phyloP scores from a whole-genome alignment of 2,888 invertebrate species.

The Anoncus sp. region DNA sequence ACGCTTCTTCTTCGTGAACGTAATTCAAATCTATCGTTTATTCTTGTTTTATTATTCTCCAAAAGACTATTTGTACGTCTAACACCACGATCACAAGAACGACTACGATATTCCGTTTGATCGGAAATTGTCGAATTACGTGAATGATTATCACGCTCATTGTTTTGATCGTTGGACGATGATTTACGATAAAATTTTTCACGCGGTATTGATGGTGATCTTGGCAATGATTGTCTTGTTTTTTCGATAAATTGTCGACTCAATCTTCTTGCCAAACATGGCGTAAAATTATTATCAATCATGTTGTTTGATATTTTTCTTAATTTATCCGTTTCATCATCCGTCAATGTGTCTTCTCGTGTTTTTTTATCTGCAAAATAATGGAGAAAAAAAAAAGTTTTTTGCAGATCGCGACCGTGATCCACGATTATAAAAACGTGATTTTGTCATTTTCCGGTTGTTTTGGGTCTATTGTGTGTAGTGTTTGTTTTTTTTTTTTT shows the following conservation, averaged over 20 bases:
- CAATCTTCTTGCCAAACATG: slow-evolving; percentile 79
- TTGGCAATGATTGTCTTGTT: slow-evolving; percentile 76
- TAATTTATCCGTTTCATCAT: slow-evolving; percentile 60
- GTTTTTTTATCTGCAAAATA: slow-evolving; percentile 70
- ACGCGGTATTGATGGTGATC: slow-evolving; percentile 76
- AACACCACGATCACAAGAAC: slow-evolving; percentile 74
- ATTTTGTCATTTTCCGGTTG: not conserved
- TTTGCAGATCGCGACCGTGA: slow-evolving; percentile 63
- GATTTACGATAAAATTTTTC: slow-evolving; percentile 72
- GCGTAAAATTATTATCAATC: slow-evolving; percentile 77
- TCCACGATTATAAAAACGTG: slow-evolving; percentile 47
- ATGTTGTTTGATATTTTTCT: slow-evolving; percentile 49
- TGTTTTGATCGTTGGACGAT: slow-evolving; percentile 65
- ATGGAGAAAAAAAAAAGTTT: slow-evolving; percentile 66
- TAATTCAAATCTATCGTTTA: slow-evolving; percentile 63
- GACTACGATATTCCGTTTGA: slow-evolving; percentile 73
- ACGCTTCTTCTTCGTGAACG: slow-evolving; percentile 75
- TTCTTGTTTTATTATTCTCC: slow-evolving; percentile 68
- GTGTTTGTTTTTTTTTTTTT: slow-evolving; percentile 70
- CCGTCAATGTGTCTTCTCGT: slow-evolving; percentile 49
- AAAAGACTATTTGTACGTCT: slow-evolving; percentile 78
- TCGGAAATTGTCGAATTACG: slow-evolving; percentile 67
- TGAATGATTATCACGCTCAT: slow-evolving; percentile 47
- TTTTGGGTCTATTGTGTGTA: slow-evolving; percentile 49
- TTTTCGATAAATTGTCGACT: slow-evolving; percentile 80